These are phyloP conservation scores for Clytia hemisphaerica DNA, from an alignment of 30 jellyfish, hydroid and myxozoan genomes.

Conservation along the genomic window DNA sequence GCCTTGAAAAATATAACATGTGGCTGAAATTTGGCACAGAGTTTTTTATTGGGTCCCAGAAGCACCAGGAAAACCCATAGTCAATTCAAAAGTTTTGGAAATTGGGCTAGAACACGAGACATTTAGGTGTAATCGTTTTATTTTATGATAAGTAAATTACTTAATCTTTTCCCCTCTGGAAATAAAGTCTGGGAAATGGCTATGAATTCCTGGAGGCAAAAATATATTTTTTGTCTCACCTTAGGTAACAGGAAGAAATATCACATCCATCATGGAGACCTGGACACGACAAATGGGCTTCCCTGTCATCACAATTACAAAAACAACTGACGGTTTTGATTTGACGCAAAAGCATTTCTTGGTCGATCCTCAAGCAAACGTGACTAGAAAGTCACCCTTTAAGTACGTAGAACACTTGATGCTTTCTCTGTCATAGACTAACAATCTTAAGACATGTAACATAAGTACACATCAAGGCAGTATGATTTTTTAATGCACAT, in stretches of 20 bases:
- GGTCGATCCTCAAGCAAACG: constrained; percentile 73
- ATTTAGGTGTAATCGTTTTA: too few species aligned
- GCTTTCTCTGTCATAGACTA: too few species aligned
- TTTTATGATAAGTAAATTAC: neutral
- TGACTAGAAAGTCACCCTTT: constrained; percentile 44
- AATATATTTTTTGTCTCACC: neutral
- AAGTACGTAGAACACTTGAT: too few species aligned
- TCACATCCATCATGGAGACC: constrained; percentile 63
- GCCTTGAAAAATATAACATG: neutral
- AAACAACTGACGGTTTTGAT: constrained; percentile 22
- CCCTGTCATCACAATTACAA: constrained; percentile 54
- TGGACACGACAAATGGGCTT: constrained; percentile 95
- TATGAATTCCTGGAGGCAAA: too few species aligned
- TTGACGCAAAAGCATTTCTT: constrained; percentile 67
- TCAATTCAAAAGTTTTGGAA: too few species aligned
- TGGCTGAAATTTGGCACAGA: neutral
- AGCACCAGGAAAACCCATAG: too few species aligned
- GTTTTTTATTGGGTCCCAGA: too few species aligned
- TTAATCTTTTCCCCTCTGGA: too few species aligned
- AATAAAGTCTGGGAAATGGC: neutral
- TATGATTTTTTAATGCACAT: too few species aligned
- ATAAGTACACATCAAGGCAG: too few species aligned
- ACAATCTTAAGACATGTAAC: too few species aligned
- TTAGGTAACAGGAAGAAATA: constrained; percentile 53
- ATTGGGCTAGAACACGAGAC: too few species aligned